Conservation (phyloP, 2,113 vertebrate species). For the Leptosomus discolor region DNA sequence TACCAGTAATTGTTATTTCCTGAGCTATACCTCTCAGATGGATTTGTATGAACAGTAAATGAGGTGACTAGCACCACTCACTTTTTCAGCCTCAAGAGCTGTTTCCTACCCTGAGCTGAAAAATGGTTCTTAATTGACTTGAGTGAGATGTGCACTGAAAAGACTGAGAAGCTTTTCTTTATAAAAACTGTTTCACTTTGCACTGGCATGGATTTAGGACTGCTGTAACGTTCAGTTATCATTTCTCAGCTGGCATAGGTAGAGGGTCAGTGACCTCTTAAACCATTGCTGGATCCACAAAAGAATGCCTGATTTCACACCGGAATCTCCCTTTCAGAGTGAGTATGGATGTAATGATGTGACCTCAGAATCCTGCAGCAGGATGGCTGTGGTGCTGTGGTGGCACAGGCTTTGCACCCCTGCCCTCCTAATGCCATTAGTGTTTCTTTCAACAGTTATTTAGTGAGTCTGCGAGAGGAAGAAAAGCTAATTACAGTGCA, state of each 20-base stretch:
- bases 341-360: not conserved
- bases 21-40: not conserved
- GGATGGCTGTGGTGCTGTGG: not conserved
- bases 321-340: not conserved
- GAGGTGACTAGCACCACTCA: not conserved
- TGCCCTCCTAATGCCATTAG: not conserved
- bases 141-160: not conserved
- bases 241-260: not conserved
- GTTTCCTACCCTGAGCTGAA: not conserved
- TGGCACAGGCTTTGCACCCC: not conserved
- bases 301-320: not conserved
- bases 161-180: not conserved
- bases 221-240: not conserved
- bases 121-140: constrained; percentile 20
- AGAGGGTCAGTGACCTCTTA: not conserved
- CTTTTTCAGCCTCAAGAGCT: not conserved
- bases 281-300: not conserved
- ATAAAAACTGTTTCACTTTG: not conserved
- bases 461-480: not conserved
- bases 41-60: not conserved
- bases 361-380: not conserved
- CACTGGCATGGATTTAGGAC: not conserved
- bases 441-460: not conserved
- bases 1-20: not conserved
- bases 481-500: not conserved